Base-by-base conservation (phyloP, 2,888 invertebrate genomes). In the Ophion slaviceki region DNA sequence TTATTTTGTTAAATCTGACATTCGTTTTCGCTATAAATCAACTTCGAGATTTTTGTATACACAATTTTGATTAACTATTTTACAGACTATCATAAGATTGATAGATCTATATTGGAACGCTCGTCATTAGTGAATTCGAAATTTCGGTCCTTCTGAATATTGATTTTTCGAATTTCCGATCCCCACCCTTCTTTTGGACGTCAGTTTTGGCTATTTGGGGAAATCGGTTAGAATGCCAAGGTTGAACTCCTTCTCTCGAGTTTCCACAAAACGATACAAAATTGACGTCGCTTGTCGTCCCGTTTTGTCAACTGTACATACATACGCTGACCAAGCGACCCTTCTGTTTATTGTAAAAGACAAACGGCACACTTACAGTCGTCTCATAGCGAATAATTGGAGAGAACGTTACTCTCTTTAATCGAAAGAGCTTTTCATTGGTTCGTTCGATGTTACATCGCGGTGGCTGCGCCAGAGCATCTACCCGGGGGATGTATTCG, bases 381-480 rank as follows among this genome's bases (percentile, higher is more conserved):
- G 7, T 28, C 28, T 14, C 57, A 20, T 14, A 2, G 14, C 10
- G 57, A 61, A 72, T 2, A 75, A 47, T 53, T n/a, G 7, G 28
- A 32, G 7, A 8, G 45, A 70, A 45, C 24, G 32, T 80, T 8
- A 24, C 45, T 11, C 20, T 6, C 53, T 67, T 72, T 11, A 20
- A 36, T 57, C 59, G 57, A 57, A 36, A 66, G 32, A 74, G 82
- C 72, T 67, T 66, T 28, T 24, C 47, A 71, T 61, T 84, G 79
- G 84, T 68, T 47, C 47, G 40, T 57, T 64, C 40, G 24, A 24
- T 24, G 61, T n/a, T 28, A 40, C 24, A 66, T 67, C 28, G 64
- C 64, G 47, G 77, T 53, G 71, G 62, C 47, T 72, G 80, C 47
- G 80, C 74, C 47, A 59, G 36, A 59, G 20, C 17, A 47, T 67